Base-by-base conservation (phyloP, 2,113 vertebrate species). In the Phrynosoma blainvillii region DNA sequence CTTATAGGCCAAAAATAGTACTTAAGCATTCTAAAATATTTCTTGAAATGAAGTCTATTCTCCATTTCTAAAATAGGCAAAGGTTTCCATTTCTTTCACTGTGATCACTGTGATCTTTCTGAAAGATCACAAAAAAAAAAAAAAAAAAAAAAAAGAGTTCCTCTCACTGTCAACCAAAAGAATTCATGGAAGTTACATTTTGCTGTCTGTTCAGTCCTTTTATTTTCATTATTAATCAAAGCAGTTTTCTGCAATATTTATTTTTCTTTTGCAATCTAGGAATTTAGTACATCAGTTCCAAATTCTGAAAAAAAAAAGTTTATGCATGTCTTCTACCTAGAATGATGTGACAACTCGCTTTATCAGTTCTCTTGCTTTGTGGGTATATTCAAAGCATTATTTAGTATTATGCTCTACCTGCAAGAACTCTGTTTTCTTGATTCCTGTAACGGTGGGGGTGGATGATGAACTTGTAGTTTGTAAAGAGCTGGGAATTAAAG, bases 341-440 rank as follows among this genome's bases (percentile, higher is more conserved):
- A 71, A 71, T 5, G 16, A 68, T 47, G 74, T 40, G 16, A 12
- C 8, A 66, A 62, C 25, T 77, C 4, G 13, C 3, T 12, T 1
- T 30, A 30, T 40, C 1, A 76, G 83, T 86, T 76, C 32, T 62
- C 68, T 13, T 36, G 66, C 59, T 71, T 59, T 86, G 47, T 62
- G 16, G n/a, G 1, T 74, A 27, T 27, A 23, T 70, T 36, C 30
- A 85, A 80, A 77, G 27, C 10, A 68, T 54, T 66, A 88, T 76
- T 66, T 82, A 79, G 25, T 36, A 91, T 74, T 84, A 11, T 6
- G 73, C 25, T 27, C n/a, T 47, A 68, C 21, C 47, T 68, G 42
- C 78, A 81, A 76, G 21, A 65, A 32, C 77, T 70, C 83, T 81
- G 78, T 30, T 84, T 88, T 86, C 89, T 78, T 27, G 56, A 79